These are phyloP conservation scores for Drosophila gunungcola DNA, from an alignment of 1,140 invertebrate genomes.

Conservation along the genomic window DNA sequence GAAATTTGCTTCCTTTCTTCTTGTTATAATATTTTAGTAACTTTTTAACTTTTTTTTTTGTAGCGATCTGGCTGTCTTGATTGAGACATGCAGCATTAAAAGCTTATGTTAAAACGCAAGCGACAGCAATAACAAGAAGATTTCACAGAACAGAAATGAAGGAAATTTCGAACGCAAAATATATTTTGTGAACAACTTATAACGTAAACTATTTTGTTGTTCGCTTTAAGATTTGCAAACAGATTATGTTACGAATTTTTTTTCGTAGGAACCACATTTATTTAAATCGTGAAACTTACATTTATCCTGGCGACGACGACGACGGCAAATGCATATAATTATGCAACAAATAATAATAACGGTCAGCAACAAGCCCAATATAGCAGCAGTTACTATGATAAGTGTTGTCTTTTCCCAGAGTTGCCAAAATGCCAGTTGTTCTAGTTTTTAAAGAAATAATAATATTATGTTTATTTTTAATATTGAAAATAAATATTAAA, in stretches of 20 bases:
- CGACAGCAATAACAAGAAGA: too few species aligned
- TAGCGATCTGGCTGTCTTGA: too few species aligned
- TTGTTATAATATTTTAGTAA: too few species aligned
- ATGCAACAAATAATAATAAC: slow-evolving; percentile 93
- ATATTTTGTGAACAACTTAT: not conserved
- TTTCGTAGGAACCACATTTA: not conserved
- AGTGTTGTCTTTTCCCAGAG: slow-evolving; percentile 90
- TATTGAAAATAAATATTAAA: not conserved
- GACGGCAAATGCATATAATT: slow-evolving; percentile 92
- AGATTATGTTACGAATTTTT: not conserved
- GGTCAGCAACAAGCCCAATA: slow-evolving; percentile 90
- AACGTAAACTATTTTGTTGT: slow-evolving; percentile 8
- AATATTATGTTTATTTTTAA: not conserved
- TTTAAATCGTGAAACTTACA: slow-evolving; percentile 89
- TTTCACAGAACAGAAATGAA: too few species aligned
- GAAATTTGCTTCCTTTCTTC: too few species aligned
- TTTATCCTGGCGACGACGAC: slow-evolving; percentile 92
- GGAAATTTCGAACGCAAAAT: too few species aligned
- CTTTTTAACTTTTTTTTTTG: too few species aligned
- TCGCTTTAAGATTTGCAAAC: slow-evolving; percentile 4
- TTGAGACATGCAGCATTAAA: too few species aligned
- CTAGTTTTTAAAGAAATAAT: slow-evolving; percentile 76
- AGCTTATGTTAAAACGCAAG: too few species aligned
- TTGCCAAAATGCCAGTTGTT: slow-evolving; percentile 91
- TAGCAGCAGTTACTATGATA: slow-evolving; percentile 90